Evolutionary conservation across 2,113 vertebrate genomes (phyloP).

Genomic region (Equus quagga): DNA sequence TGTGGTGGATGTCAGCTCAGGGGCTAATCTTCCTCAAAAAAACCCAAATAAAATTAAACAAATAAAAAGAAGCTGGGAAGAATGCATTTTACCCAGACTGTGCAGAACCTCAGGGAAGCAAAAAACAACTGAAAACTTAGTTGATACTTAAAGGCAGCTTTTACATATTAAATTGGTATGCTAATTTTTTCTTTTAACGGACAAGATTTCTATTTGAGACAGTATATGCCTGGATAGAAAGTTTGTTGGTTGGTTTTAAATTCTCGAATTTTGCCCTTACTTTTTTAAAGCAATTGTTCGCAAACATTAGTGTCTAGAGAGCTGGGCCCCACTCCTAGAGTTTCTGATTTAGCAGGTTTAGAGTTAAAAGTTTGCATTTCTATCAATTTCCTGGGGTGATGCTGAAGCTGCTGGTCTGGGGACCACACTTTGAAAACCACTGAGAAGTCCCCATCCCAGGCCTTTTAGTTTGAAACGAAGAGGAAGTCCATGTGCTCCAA

Average conservation of each 20-base stretch:
- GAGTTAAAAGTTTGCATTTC: not conserved
- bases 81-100: not conserved
- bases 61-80: not conserved
- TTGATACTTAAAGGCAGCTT: not conserved
- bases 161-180: not conserved
- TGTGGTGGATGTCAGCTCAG: too few relatives aligned
- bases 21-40: too few relatives aligned
- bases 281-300: constrained; percentile 3
- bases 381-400: not conserved
- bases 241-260: not conserved
- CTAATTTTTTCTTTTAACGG: constrained; percentile 18
- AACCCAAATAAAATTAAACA: too few relatives aligned
- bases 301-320: not conserved
- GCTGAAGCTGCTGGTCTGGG: not conserved
- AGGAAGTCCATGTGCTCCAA: not conserved
- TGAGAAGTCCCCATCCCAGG: not conserved
- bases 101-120: not conserved
- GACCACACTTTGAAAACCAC: not conserved
- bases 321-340: not conserved
- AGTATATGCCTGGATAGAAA: not conserved
- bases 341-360: constrained; percentile 42
- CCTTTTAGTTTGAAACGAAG: not conserved
- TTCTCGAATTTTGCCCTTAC: not conserved
- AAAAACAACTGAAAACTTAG: not conserved
- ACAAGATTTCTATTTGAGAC: not conserved